Percentiles rank a stretch among this genome's conserved stretches.
These are phyloP conservation scores for Apis florea DNA, from an alignment of 1,140 invertebrate species.

Conservation along the genomic window DNA sequence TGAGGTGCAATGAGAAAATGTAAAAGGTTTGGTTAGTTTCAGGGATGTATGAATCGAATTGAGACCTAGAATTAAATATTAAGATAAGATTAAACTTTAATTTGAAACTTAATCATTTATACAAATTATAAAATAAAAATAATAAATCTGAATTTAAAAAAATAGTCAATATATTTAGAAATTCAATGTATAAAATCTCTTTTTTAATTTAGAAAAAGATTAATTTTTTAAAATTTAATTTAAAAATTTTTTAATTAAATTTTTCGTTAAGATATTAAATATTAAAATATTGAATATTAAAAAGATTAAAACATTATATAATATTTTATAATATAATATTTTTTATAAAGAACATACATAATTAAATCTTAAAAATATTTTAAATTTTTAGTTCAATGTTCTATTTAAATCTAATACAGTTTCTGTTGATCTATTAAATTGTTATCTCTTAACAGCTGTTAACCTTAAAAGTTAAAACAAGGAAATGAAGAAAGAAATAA, in stretches of 20 bases:
- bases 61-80: not conserved
- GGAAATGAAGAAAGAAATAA: not conserved
- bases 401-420: not conserved
- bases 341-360: no score
- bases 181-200: no score
- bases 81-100: not conserved
- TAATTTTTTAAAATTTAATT: no score
- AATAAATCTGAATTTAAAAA: not conserved
- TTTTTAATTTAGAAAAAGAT: no score
- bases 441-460: not conserved
- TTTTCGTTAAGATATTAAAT: no score
- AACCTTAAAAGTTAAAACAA: not conserved
- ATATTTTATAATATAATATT: no score
- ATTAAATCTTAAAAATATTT: not conserved
- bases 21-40: conserved; percentile 17
- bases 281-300: no score
- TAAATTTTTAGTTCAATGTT: not conserved
- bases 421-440: not conserved
- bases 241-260: not conserved
- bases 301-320: no score
- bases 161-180: no score
- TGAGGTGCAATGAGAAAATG: not conserved
- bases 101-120: not conserved
- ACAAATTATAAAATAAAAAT: not conserved
- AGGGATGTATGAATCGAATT: not conserved